Conservation (phyloP, 2,113 vertebrate species). For the Oceanites oceanicus region DNA sequence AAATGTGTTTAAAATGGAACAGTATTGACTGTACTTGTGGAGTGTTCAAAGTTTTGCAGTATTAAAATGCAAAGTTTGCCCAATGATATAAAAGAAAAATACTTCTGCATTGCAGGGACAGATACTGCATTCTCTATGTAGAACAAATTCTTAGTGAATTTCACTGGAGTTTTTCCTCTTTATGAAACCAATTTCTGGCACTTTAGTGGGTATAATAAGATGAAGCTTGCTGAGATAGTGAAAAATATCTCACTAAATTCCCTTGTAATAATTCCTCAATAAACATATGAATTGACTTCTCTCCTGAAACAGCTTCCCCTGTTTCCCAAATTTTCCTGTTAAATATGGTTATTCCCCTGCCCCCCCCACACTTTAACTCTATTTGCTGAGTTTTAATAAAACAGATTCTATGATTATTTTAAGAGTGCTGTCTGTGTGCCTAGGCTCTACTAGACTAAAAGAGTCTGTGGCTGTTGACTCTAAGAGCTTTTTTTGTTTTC, state of each 20-base stretch:
- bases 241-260: background rate
- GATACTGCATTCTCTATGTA: background rate
- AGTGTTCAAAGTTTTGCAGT: background rate
- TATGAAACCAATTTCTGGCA: background rate
- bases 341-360: background rate
- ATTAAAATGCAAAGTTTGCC: background rate
- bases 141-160: background rate
- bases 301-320: background rate
- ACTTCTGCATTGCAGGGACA: slow-evolving; percentile 4
- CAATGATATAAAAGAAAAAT: background rate
- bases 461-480: background rate
- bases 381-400: background rate
- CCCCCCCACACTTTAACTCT: background rate
- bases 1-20: background rate
- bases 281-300: background rate
- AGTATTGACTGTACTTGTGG: background rate
- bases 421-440: background rate
- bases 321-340: background rate
- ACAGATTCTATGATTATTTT: background rate
- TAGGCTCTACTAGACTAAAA: background rate
- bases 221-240: background rate
- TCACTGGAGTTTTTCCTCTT: background rate
- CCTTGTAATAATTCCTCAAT: background rate
- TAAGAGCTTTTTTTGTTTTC: background rate
- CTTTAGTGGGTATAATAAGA: background rate